Percentiles rank a stretch among this genome's conserved stretches.
Evolutionary conservation across 2,113 vertebrate species (phyloP).

Genomic region (Gobio gobio): DNA sequence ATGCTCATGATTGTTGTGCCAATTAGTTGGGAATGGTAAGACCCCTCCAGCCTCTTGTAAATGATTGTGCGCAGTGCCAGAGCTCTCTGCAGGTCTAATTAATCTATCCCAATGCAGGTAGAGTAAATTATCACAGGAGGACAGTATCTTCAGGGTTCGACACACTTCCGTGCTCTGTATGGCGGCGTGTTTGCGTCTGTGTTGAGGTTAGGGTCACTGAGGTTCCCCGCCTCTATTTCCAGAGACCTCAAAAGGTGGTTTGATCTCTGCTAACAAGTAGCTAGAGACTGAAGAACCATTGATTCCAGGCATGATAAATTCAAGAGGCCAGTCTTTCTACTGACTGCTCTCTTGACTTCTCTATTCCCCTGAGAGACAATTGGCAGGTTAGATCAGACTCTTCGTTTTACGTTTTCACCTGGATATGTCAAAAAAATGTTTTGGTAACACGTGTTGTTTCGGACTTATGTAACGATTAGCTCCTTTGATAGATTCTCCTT

Average conservation of each 20-base stretch:
- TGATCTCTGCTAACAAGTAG: slow-evolving; percentile 52
- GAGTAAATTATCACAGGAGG: slow-evolving; percentile 42
- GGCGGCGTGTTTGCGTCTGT: neutral
- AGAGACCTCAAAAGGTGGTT: slow-evolving; percentile 51
- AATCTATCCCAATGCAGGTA: slow-evolving; percentile 41
- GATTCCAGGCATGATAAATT: slow-evolving; percentile 38
- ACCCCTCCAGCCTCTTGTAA: slow-evolving; percentile 36
- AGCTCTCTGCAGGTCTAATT: slow-evolving; percentile 55
- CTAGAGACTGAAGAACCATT: slow-evolving; percentile 44
- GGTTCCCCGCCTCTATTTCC: neutral
- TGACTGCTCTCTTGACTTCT: slow-evolving; percentile 32
- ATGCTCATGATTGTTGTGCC: slow-evolving; percentile 39
- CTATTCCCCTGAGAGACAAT: neutral
- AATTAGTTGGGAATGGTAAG: slow-evolving; percentile 43
- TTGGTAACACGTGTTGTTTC: neutral
- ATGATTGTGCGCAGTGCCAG: slow-evolving; percentile 30
- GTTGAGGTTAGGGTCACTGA: neutral
- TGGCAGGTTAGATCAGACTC: slow-evolving; percentile 24
- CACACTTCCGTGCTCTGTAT: neutral
- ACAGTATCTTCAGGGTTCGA: slow-evolving; percentile 12
- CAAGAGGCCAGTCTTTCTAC: slow-evolving; percentile 6
- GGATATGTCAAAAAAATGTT: slow-evolving; percentile 28
- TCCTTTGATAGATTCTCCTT: neutral
- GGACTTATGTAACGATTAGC: neutral
- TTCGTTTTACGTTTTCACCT: slow-evolving; percentile 13